These are phyloP conservation scores for Neosilurus hyrtlii DNA, from an alignment of 2,797 vertebrate species.

Conservation along the genomic window DNA sequence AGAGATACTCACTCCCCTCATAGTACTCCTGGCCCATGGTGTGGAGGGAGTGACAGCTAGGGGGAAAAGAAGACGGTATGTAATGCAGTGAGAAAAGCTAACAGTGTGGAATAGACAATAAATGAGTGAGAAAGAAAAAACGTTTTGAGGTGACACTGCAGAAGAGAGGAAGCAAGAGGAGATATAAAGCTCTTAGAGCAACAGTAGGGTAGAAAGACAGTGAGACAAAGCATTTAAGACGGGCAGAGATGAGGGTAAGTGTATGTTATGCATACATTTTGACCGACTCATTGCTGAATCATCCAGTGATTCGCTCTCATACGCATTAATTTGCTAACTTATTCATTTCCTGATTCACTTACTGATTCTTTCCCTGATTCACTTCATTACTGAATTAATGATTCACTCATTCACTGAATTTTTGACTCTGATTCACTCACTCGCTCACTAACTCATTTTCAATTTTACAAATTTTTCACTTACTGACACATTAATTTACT, in stretches of 20 bases:
- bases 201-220: slow-evolving; percentile 40
- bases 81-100: slow-evolving; percentile 11
- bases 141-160: slow-evolving; percentile 12
- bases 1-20: slow-evolving; percentile 88
- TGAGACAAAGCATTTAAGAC: slow-evolving; percentile 1
- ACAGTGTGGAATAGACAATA: slow-evolving; percentile 12
- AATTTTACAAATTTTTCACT: too few relatives aligned
- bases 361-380: background rate
- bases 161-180: slow-evolving; percentile 33
- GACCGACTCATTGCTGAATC: too few relatives aligned
- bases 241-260: background rate
- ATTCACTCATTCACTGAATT: too few relatives aligned
- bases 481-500: background rate
- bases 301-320: too few relatives aligned
- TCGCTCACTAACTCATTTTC: background rate
- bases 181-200: slow-evolving; percentile 1
- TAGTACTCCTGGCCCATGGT: slow-evolving; percentile 91
- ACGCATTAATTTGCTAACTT: too few relatives aligned
- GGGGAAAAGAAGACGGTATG: slow-evolving; percentile 41
- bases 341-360: too few relatives aligned
- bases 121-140: background rate
- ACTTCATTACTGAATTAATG: background rate
- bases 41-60: slow-evolving; percentile 94
- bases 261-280: background rate
- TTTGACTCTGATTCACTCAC: too few relatives aligned